Percentiles rank a stretch among this genome's conserved stretches.
Evolutionary conservation across 1,140 invertebrate species (phyloP).

Genomic region (Panulirus ornatus): DNA sequence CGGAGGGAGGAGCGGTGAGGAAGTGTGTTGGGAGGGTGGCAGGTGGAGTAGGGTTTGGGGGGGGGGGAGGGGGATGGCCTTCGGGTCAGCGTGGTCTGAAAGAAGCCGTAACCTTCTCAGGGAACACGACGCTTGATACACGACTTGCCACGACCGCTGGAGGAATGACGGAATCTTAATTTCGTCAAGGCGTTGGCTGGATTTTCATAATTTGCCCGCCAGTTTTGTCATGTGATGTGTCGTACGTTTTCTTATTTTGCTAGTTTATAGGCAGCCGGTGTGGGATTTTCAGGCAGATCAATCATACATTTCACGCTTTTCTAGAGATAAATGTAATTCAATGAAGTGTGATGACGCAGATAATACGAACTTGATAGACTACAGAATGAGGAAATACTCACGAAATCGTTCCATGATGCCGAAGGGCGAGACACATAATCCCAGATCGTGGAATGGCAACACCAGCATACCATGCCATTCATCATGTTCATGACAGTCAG

Average conservation of each 20-base stretch:
- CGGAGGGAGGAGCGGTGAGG: not conserved
- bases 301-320: too few relatives aligned
- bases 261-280: too few relatives aligned
- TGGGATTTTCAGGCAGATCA: too few relatives aligned
- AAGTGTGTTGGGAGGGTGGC: too few relatives aligned
- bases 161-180: not conserved
- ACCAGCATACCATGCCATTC: not conserved
- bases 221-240: too few relatives aligned
- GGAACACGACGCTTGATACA: slow-evolving; percentile 13
- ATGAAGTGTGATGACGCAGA: too few relatives aligned
- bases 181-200: not conserved
- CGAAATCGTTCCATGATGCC: not conserved
- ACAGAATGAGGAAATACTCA: too few relatives aligned
- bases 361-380: too few relatives aligned
- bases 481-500: not conserved
- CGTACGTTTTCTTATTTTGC: too few relatives aligned
- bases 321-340: too few relatives aligned
- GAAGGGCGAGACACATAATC: not conserved
- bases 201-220: too few relatives aligned
- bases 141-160: too few relatives aligned
- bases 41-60: not conserved
- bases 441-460: not conserved
- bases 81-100: not conserved
- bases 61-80: not conserved
- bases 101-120: slow-evolving; percentile 9